Conservation (phyloP, 2,797 vertebrate species). For the Tarsius wallacei region DNA sequence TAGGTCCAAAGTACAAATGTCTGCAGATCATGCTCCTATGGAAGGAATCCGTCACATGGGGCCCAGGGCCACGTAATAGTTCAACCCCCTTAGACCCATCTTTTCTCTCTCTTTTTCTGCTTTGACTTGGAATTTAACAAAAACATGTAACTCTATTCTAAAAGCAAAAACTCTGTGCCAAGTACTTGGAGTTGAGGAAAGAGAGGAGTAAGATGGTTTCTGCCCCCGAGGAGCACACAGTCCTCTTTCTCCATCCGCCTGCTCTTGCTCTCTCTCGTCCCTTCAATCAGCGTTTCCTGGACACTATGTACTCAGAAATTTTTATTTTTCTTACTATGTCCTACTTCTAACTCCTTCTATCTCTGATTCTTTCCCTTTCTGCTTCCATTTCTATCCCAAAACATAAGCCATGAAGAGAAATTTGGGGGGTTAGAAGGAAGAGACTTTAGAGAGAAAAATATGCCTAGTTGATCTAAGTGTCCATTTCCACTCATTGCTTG, state of each 20-base stretch:
- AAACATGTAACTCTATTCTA: not conserved
- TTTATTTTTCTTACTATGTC: conserved; percentile 41
- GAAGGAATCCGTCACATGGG: too few relatives aligned
- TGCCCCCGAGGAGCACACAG: not conserved
- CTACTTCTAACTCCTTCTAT: not conserved
- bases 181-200: not conserved
- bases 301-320: not conserved
- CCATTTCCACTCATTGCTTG: not conserved
- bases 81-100: not conserved
- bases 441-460: not conserved
- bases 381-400: not conserved
- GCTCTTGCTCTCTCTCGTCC: not conserved
- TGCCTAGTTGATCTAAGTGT: not conserved
- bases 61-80: not conserved
- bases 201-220: not conserved
- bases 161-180: not conserved
- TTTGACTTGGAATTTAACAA: conserved; percentile 6
- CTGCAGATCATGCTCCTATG: not conserved
- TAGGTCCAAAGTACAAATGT: not conserved
- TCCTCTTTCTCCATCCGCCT: not conserved
- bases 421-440: not conserved
- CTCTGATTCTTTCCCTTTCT: conserved; percentile 21
- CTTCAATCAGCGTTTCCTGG: not conserved
- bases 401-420: conserved; percentile 1
- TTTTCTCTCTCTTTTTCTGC: not conserved